Conservation (phyloP, 1,140 invertebrate genomes). For the Elymnias hypermnestra region DNA sequence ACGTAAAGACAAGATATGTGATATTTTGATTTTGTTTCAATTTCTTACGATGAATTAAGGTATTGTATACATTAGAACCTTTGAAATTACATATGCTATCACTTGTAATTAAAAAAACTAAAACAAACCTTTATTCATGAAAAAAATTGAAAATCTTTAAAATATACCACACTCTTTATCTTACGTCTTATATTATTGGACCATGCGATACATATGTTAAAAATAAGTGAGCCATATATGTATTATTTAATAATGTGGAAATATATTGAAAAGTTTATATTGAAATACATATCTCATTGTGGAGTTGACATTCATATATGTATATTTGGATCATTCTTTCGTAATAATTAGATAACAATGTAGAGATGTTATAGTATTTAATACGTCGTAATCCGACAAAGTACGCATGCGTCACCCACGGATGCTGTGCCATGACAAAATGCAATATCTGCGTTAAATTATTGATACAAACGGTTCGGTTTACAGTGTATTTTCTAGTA, state of each 20-base stretch:
- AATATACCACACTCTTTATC: no score
- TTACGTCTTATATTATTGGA: conserved; percentile 17
- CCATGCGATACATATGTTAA: conserved; percentile 19
- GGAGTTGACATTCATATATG: neutral
- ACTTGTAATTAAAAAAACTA: no score
- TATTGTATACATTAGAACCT: conserved; percentile 1
- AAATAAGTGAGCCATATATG: conserved; percentile 9
- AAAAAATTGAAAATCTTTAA: no score
- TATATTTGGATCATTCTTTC: conserved; percentile 3
- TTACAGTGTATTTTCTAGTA: neutral
- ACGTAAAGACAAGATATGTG: no score
- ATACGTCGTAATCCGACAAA: conserved; percentile 13
- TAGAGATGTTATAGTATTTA: neutral
- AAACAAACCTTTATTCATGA: no score
- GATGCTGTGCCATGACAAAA: neutral
- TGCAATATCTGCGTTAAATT: no score
- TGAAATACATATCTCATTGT: conserved; percentile 9
- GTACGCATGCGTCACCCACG: conserved; percentile 12
- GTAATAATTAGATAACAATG: neutral
- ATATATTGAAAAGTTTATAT: no score
- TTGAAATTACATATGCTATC: neutral
- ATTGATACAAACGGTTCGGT: neutral
- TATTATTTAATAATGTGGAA: no score
- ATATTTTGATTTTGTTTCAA: no score
- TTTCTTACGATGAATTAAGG: no score